Evolutionary conservation across 2,888 invertebrate species (phyloP).

Genomic region (Bugula neritina): DNA sequence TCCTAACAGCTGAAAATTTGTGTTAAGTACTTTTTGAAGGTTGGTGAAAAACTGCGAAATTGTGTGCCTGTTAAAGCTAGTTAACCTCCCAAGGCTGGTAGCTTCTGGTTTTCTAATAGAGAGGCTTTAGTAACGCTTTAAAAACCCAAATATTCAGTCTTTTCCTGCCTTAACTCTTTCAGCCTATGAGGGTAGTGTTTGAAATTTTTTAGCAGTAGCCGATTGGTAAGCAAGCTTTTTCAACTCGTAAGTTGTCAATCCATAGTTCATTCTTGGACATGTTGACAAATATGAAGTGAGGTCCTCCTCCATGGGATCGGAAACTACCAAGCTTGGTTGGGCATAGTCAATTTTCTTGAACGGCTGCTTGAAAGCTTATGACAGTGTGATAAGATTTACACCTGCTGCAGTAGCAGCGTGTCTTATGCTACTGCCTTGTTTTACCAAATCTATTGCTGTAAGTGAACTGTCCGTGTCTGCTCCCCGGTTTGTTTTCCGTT

Average conservation of each 20-base stretch:
- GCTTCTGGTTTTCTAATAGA: neutral
- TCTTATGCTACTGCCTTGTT: neutral
- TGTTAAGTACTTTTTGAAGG: neutral
- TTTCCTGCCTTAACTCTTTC: neutral
- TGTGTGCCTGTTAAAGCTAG: neutral
- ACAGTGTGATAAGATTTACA: neutral
- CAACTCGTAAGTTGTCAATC: neutral
- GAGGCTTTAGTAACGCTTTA: neutral
- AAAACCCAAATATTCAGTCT: neutral
- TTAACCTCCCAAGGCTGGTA: neutral
- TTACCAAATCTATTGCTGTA: neutral
- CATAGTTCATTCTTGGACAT: neutral
- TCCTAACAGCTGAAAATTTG: neutral
- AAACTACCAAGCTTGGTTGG: neutral
- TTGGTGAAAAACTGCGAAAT: neutral
- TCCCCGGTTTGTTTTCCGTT: neutral
- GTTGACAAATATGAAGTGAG: neutral
- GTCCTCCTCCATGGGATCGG: neutral
- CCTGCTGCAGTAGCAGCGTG: neutral
- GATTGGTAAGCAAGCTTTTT: neutral
- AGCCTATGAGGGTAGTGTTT: neutral
- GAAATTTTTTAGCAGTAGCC: neutral
- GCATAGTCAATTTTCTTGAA: neutral
- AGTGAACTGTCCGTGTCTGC: neutral
- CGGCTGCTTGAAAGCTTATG: neutral